Evolutionary conservation across 1,140 invertebrate species (phyloP).

Genomic region (Glossosoma conforme): DNA sequence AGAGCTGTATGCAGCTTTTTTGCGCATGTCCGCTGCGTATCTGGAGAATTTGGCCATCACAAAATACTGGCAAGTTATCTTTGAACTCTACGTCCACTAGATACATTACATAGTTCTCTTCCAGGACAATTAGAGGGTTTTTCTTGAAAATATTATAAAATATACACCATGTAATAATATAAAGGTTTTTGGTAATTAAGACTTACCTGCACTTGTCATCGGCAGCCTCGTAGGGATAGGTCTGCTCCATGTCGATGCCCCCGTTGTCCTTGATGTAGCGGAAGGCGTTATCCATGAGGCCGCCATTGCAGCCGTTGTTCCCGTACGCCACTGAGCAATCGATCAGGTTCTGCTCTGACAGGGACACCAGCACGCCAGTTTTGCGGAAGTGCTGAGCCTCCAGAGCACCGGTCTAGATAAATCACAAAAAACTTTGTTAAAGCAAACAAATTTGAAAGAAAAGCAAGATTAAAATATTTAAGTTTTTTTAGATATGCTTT

Average conservation of each 20-base stretch:
- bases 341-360: slow-evolving; percentile 96
- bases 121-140: slow-evolving; percentile 33
- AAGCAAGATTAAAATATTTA: too few relatives aligned
- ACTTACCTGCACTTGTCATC: slow-evolving; percentile 61
- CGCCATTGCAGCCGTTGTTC: slow-evolving; percentile 94
- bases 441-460: not conserved
- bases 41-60: too few relatives aligned
- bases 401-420: slow-evolving; percentile 78
- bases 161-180: not conserved
- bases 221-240: slow-evolving; percentile 84
- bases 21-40: too few relatives aligned
- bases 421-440: slow-evolving; percentile 24
- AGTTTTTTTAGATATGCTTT: too few relatives aligned
- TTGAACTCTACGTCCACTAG: too few relatives aligned
- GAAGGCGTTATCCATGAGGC: slow-evolving; percentile 91
- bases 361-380: slow-evolving; percentile 75
- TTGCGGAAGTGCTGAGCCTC: slow-evolving; percentile 94
- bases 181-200: not conserved
- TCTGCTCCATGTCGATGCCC: slow-evolving; percentile 87
- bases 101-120: slow-evolving; percentile 15
- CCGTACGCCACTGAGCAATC: slow-evolving; percentile 89
- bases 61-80: too few relatives aligned
- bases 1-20: too few relatives aligned
- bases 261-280: slow-evolving; percentile 85
- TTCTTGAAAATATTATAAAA: slow-evolving; percentile 30